Evolutionary conservation across 2,888 invertebrate species (phyloP).

Genomic region (Nebria salina): DNA sequence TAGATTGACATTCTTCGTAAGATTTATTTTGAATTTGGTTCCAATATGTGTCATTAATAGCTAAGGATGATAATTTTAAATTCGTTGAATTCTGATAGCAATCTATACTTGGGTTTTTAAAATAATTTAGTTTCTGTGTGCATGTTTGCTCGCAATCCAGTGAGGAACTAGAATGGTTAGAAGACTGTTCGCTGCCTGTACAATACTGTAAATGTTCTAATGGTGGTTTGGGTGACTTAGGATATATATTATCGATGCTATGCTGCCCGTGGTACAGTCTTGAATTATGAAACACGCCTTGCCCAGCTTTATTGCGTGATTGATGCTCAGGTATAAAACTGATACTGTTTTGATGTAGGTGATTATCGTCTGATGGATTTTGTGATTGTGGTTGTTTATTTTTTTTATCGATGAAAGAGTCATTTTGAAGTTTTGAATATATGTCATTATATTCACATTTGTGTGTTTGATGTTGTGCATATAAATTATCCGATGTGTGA

Average conservation of each 20-base stretch:
- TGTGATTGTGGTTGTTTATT: constrained; percentile 39
- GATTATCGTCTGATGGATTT: constrained; percentile 51
- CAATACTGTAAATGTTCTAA: constrained; percentile 28
- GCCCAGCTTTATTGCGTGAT: not conserved
- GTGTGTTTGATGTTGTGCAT: constrained; percentile 36
- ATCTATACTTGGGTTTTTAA: constrained; percentile 15
- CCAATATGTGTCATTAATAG: constrained; percentile 59
- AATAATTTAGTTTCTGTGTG: constrained; percentile 32
- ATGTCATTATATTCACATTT: constrained; percentile 50
- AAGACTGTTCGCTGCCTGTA: constrained; percentile 37
- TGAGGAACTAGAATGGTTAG: constrained; percentile 38
- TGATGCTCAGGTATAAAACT: constrained; percentile 19
- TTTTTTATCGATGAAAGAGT: constrained; percentile 42
- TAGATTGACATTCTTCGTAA: constrained; percentile 49
- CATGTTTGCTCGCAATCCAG: constrained; percentile 38
- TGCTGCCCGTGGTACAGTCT: constrained; percentile 7
- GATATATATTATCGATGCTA: constrained; percentile 24
- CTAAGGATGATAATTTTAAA: constrained; percentile 59
- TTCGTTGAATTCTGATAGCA: constrained; percentile 57
- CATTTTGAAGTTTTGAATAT: constrained; percentile 36
- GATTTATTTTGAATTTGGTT: constrained; percentile 53
- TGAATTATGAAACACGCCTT: too few species aligned
- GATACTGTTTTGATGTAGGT: constrained; percentile 50
- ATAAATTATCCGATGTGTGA: constrained; percentile 24
- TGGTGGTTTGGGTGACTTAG: constrained; percentile 19